Base-by-base conservation (phyloP, 2,888 invertebrate species). In the Chrysolina haemoptera region DNA sequence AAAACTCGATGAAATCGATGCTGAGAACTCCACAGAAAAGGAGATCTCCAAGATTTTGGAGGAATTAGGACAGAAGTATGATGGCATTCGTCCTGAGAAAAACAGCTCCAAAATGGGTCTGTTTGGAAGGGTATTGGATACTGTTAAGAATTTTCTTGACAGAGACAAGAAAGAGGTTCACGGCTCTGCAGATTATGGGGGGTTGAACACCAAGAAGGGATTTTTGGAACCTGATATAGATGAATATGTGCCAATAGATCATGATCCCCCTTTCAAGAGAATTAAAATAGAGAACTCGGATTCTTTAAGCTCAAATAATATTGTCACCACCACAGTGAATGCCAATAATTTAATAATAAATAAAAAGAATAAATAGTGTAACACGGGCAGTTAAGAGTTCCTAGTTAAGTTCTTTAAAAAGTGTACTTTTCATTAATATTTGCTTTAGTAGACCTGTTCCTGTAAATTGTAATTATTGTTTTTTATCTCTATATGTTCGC, bases 161-260 rank as follows among this genome's bases (percentile, higher is more conserved):
- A 83, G 79, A 55, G 81, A 78, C 46, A 81, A 80, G 64, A 71
- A 77, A n/a, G 79, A 78, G 43, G 62, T 79, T 1, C 79, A 80
- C 27, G 77, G 73, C 0, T 78, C 76, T 48, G 65, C 72, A 3
- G 81, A 81, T 74, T 82, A 81, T 77, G 82, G 82, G 10, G 83
- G 84, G 65, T 81, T 75, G 48, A 72, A 75, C 16, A 82, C 82
- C 62, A 83, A 81, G 63, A 81, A 79, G 27, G 83, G 83, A 8
- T 85, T 85, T 74, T 81, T 84, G 50, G 85, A 85, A 68, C 85
- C 85, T 11, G 85, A 85, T 68, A 83, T 85, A 66, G 85, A 85
- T 71, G 85, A 84, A 50, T 80, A 80, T 69, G 18, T 73, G 20
- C 73, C 78, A n/a, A 76, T 70, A 48, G 79, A 81, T 64, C 78